phyloP scores from a whole-genome alignment of 1,140 invertebrate genomes.

The Anastrepha ludens region DNA sequence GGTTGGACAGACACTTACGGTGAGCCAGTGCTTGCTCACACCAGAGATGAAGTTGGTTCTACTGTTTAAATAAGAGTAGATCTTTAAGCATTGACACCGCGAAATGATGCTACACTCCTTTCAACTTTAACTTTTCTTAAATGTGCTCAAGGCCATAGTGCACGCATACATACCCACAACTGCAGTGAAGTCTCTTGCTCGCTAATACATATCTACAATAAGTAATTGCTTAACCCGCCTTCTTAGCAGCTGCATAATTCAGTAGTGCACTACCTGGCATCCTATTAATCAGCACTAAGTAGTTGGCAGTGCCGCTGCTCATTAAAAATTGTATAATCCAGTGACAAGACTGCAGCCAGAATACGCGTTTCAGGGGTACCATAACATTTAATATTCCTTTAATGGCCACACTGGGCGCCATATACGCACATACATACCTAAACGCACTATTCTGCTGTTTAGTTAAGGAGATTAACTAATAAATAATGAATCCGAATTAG shows the following conservation, averaged over 20 bases:
- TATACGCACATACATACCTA: neutral
- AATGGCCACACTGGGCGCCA: neutral
- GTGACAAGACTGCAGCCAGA: neutral
- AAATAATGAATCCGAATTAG: too few relatives aligned
- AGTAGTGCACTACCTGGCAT: neutral
- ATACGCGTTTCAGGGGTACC: neutral
- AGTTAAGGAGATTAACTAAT: too few relatives aligned
- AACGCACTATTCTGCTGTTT: neutral
- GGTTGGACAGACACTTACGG: too few relatives aligned
- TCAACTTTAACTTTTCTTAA: too few relatives aligned
- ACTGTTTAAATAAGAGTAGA: too few relatives aligned
- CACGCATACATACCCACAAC: neutral
- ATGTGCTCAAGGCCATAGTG: neutral
- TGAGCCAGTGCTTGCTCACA: too few relatives aligned
- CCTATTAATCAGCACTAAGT: conserved; percentile 4
- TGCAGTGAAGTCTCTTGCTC: neutral
- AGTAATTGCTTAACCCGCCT: neutral
- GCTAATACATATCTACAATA: neutral
- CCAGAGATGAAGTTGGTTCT: too few relatives aligned
- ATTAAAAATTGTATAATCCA: neutral
- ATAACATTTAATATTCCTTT: conserved; percentile 22
- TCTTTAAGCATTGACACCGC: too few relatives aligned
- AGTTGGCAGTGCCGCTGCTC: neutral
- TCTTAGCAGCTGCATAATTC: neutral
- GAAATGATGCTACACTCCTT: too few relatives aligned